Evolutionary conservation across 2,113 vertebrate genomes (phyloP).

Genomic region (Megaceryle torquata): DNA sequence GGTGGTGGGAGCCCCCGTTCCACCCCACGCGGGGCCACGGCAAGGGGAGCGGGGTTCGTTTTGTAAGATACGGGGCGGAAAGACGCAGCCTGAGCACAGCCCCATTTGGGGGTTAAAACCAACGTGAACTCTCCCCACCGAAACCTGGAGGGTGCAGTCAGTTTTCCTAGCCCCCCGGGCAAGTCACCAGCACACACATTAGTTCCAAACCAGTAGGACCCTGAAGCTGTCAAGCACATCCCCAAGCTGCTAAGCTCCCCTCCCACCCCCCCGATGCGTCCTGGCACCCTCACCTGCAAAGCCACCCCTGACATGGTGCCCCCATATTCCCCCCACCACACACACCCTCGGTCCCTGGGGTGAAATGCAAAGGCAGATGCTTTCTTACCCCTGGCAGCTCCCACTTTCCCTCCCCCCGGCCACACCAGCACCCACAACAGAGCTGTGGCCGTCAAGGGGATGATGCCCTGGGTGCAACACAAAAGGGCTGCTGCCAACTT

Average conservation of each 20-base stretch:
- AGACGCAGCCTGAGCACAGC: not conserved
- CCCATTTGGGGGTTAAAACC: not conserved
- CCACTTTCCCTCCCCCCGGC: not conserved
- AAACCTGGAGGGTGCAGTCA: no score
- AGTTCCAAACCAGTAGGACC: not conserved
- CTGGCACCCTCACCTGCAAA: not conserved
- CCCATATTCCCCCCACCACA: not conserved
- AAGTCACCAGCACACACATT: no score
- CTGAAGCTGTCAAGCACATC: not conserved
- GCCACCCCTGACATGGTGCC: not conserved
- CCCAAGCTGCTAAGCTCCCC: not conserved
- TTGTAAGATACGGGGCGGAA: no score
- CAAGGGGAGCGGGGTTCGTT: fast-evolving
- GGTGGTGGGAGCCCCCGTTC: no score
- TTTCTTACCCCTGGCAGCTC: not conserved
- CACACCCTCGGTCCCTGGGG: no score
- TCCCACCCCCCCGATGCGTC: not conserved
- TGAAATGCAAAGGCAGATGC: not conserved
- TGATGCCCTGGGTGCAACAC: fast-evolving
- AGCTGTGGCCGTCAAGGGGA: not conserved
- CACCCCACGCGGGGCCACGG: no score
- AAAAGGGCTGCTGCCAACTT: not conserved
- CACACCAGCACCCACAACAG: not conserved
- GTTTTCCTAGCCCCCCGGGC: no score
- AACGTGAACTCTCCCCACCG: not conserved